A percentile compares a stretch with the other conserved stretches of the same genome.
These are phyloP conservation scores for Cryptops parisi DNA, from an alignment of 2,888 invertebrate genomes.

Conservation along the genomic window DNA sequence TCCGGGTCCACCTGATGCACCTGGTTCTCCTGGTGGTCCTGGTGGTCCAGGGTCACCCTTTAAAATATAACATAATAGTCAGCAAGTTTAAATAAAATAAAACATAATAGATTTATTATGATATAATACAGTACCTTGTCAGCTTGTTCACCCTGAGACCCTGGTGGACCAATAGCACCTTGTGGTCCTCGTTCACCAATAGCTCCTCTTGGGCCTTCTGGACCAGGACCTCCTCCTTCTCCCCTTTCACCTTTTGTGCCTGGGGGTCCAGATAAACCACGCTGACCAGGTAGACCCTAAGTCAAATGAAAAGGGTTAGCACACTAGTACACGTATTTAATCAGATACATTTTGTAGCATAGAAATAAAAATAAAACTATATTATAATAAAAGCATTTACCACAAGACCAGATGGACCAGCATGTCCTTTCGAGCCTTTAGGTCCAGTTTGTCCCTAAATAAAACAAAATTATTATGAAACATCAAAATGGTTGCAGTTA, in stretches of 20 bases:
- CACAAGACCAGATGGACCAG: conserved; percentile 52
- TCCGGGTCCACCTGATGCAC: conserved; percentile 57
- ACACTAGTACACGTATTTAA: too few species aligned
- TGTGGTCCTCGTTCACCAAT: conserved; percentile 62
- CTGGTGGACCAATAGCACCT: conserved; percentile 56
- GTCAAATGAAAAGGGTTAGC: too few species aligned
- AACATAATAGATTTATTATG: not conserved
- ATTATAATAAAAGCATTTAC: conserved; percentile 25
- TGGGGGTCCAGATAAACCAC: conserved; percentile 48
- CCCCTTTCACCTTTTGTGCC: conserved; percentile 68
- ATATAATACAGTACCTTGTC: conserved; percentile 46
- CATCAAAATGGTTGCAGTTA: too few species aligned
- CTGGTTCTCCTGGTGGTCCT: conserved; percentile 53
- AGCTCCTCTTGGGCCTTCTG: conserved; percentile 60
- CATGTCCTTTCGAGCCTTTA: conserved; percentile 54
- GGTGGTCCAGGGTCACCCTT: conserved; percentile 54
- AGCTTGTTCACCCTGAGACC: conserved; percentile 65
- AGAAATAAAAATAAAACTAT: not conserved
- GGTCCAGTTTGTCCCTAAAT: conserved; percentile 34
- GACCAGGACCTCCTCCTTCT: conserved; percentile 49
- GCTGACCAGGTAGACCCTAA: conserved; percentile 49
- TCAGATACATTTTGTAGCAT: not conserved
- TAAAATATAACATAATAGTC: conserved; percentile 5
- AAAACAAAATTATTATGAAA: not conserved
- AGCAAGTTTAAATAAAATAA: conserved; percentile 4